phyloP scores from a whole-genome alignment of 2,888 invertebrate species.

The Drosophila rubida region DNA sequence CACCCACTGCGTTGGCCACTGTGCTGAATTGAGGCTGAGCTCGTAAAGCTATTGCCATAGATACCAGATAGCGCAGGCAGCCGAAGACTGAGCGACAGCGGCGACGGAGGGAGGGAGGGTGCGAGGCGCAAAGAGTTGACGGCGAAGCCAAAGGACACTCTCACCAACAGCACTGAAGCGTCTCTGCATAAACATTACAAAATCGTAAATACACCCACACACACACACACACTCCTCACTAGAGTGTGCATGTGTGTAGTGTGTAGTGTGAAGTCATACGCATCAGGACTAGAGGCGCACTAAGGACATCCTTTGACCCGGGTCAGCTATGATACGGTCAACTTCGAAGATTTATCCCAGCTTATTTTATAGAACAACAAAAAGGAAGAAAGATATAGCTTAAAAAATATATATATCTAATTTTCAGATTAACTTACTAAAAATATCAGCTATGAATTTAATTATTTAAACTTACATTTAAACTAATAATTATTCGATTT shows the following conservation, averaged over 20 bases:
- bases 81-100: neutral
- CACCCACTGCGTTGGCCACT: constrained; percentile 51
- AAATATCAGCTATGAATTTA: too few species aligned
- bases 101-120: neutral
- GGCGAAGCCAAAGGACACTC: constrained; percentile 30
- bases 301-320: constrained; percentile 1
- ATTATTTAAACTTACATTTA: too few species aligned
- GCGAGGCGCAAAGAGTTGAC: constrained; percentile 25
- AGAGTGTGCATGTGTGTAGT: constrained; percentile 11
- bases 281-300: constrained; percentile 10
- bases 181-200: constrained; percentile 73
- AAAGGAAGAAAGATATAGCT: too few species aligned
- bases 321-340: neutral
- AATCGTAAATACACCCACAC: constrained; percentile 68
- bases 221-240: constrained; percentile 16
- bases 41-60: constrained; percentile 72
- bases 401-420: too few species aligned
- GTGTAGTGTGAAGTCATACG: constrained; percentile 40
- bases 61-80: constrained; percentile 43
- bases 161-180: constrained; percentile 35
- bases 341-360: neutral
- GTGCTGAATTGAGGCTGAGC: constrained; percentile 58
- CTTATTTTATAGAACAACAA: too few species aligned
- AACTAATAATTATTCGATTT: too few species aligned
- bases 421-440: too few species aligned